These are phyloP conservation scores for Phymanthus crucifer DNA, from an alignment of 92 coral and sea anemone genomes.

Conservation along the genomic window DNA sequence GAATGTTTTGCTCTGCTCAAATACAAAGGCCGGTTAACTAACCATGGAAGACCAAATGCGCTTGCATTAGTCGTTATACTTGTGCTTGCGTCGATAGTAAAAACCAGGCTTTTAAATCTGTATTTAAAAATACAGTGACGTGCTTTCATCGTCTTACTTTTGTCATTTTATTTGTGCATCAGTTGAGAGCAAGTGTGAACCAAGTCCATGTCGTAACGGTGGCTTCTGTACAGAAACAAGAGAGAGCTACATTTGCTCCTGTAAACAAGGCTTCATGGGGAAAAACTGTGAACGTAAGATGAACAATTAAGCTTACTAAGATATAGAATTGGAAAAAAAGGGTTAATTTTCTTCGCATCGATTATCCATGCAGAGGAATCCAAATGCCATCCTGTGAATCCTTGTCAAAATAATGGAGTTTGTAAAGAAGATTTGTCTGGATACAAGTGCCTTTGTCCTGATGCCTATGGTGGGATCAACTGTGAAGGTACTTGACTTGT, in stretches of 20 bases:
- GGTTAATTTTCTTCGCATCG: not conserved
- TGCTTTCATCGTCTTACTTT: not conserved
- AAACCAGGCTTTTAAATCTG: too few relatives aligned
- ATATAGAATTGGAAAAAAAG: not conserved
- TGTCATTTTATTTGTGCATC: constrained; percentile 1
- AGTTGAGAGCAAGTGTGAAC: constrained; percentile 96
- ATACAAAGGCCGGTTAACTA: too few relatives aligned
- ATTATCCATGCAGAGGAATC: constrained; percentile 67
- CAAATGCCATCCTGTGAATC: constrained; percentile 86
- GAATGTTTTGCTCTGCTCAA: too few relatives aligned
- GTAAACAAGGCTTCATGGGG: constrained; percentile 84
- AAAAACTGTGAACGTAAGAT: constrained; percentile 90
- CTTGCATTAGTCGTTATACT: not conserved
- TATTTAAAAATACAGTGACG: not conserved
- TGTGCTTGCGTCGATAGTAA: not conserved
- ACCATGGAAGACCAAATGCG: too few relatives aligned
- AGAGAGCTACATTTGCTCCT: constrained; percentile 72
- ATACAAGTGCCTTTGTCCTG: constrained; percentile 77
- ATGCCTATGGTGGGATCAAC: constrained; percentile 68
- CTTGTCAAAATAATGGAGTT: constrained; percentile 83
- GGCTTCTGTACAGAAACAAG: constrained; percentile 75
- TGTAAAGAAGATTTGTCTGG: constrained; percentile 81
- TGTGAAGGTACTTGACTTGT: constrained; percentile 71
- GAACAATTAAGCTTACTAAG: not conserved
- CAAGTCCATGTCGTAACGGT: constrained; percentile 82